Evolutionary conservation across 2,888 invertebrate species (phyloP), one percentile per base, ranked within the genome.

Genomic region (Drosophila limbata): DNA sequence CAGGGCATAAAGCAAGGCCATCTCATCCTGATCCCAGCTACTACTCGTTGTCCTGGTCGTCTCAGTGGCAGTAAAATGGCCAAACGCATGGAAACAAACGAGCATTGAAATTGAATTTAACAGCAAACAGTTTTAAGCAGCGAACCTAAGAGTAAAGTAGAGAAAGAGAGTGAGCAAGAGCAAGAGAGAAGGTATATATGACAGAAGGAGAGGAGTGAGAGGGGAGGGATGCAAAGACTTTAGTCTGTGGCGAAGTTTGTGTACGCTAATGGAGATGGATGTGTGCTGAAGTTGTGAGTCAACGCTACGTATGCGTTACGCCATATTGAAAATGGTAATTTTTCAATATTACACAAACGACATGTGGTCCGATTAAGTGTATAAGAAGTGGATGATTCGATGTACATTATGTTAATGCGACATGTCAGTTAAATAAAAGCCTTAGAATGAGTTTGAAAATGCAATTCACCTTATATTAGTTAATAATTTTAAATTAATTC

Each of bases 51-150:
- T 63, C 55, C 37, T 59, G 33, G 53, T 62, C 33, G 53, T 57
- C 47, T 44, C 39, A 35, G 8, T 42, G 50, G 59, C 77, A 65
- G 72, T 77, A 72, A 71, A 77, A 76, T 77, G 67, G 73, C 73
- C 83, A 68, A 88, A 77, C 77, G 87, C 69, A 81, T 74, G 77
- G 73, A 75, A 89, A 84, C 84, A 84, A 84, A 84, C 89, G 89
- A 80, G 88, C 89, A 89, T 88, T 88, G 88, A 89, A 85, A 85
- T 85, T 85, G 84, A 85, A 85, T 85, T 85, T 89, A 85, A 85
- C 88, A 83, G 89, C 89, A 84, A 84, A 84, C 89, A 84, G 83
- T 84, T 88, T 84, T 86, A 88, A 84, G 83, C 73, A 77, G 74
- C 70, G 51, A 50, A 59, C 73, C 66, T 65, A 55, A 44, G 60